Evolutionary conservation across 2,797 vertebrate genomes (phyloP), one percentile per base, ranked within the genome.

Genomic region (Artibeus lituratus): DNA sequence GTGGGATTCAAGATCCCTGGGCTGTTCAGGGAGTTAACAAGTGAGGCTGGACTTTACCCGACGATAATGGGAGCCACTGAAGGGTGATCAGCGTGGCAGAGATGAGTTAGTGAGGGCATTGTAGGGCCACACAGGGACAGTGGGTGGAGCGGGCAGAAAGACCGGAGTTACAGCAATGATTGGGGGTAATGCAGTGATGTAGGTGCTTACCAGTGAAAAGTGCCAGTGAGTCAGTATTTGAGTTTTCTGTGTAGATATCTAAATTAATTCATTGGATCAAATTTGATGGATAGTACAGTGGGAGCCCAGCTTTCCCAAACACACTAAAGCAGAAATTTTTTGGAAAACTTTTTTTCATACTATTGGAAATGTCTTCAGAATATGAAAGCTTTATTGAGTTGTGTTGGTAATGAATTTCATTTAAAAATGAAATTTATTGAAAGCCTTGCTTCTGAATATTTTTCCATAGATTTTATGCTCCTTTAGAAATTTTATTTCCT

Each of bases 351-450:
- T 74, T 80, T 74, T 74, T 55, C 26, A 77, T 83, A 44, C 83
- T 94, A 19, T 37, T 86, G n/a, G 51, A 21, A 91, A 81, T 76
- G 59, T 87, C 81, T 92, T 93, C 37, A 92, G 51, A 74, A 62
- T 78, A 26, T 55, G 42, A 93, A 94, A 51, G 35, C 78, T 93
- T 90, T 94, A 62, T 90, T 93, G 65, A 90, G n/a, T 91, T 90
- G 87, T 9, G 22, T 81, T 55, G 65, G 72, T 85, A 78, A 94
- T 93, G 70, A 96, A 90, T 93, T 73, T 93, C 39, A 91, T 94
- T 93, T 96, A 86, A 96, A 96, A 93, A 73, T 10, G 42, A 47
- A 96, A 91, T 97, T 95, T 92, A 96, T 88, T 67, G 55, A 87
- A 94, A 95, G 10, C n/a, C 39, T 93, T 73, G 26, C 24, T 59